Conservation (phyloP, 2,888 invertebrate species). For the Diaperis boleti region DNA sequence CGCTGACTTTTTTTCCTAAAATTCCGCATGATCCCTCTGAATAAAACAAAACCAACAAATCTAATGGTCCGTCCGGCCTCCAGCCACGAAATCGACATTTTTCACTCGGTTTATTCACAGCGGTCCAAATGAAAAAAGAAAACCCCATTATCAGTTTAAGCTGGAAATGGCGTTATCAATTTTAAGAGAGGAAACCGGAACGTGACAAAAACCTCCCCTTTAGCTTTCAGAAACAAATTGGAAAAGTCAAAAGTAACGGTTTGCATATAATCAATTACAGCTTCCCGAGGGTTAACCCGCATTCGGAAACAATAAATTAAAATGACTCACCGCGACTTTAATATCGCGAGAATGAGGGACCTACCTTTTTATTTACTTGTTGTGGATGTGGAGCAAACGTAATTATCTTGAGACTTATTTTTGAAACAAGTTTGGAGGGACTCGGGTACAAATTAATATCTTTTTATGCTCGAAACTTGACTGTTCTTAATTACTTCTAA, state of each 20-base stretch:
- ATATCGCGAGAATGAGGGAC: not conserved
- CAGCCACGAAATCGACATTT: slow-evolving; percentile 30
- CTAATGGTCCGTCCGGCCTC: slow-evolving; percentile 26
- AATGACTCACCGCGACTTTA: not conserved
- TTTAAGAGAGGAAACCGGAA: slow-evolving; percentile 5
- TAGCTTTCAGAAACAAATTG: slow-evolving; percentile 1
- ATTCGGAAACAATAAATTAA: slow-evolving; percentile 1
- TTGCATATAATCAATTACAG: slow-evolving; percentile 7
- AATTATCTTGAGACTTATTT: slow-evolving; percentile 10
- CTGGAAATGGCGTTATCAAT: slow-evolving; percentile 21
- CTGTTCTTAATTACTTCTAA: slow-evolving; percentile 26
- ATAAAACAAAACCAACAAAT: slow-evolving; percentile 21
- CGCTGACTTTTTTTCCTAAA: too few species aligned
- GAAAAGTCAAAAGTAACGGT: slow-evolving; percentile 10
- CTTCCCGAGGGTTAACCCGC: not conserved
- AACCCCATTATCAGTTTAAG: slow-evolving; percentile 13
- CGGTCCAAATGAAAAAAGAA: slow-evolving; percentile 26
- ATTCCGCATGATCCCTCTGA: not conserved
- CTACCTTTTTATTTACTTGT: slow-evolving; percentile 4
- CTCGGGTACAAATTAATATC: slow-evolving; percentile 17
- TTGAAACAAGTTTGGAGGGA: not conserved
- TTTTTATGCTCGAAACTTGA: slow-evolving; percentile 17
- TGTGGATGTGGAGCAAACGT: not conserved
- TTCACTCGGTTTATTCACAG: slow-evolving; percentile 26
- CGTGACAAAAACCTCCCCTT: slow-evolving; percentile 2